These are phyloP conservation scores for Lanius collurio DNA, from an alignment of 2,113 vertebrate genomes.

Conservation along the genomic window DNA sequence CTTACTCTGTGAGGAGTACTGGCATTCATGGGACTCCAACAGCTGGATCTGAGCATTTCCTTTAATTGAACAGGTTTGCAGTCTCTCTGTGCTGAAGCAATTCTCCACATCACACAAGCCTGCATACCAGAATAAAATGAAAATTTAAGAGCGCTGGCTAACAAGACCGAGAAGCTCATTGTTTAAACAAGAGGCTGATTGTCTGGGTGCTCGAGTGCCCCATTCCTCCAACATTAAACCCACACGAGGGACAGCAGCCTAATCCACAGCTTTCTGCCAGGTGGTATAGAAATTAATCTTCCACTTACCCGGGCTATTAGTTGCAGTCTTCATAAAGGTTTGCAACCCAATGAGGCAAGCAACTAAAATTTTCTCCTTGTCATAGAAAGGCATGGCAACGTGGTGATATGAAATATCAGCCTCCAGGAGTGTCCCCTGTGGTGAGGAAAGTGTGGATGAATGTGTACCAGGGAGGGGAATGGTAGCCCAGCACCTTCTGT, in stretches of 20 bases:
- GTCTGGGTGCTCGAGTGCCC: slow-evolving; percentile 61
- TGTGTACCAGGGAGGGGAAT: rapidly evolving
- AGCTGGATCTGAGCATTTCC: slow-evolving; percentile 73
- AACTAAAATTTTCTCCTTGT: slow-evolving; percentile 58
- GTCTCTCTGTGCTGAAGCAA: slow-evolving; percentile 46
- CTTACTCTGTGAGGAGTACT: slow-evolving; percentile 42
- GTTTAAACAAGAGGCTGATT: slow-evolving; percentile 74
- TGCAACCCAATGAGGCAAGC: slow-evolving; percentile 57
- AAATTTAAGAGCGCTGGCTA: slow-evolving; percentile 69
- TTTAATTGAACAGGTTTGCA: slow-evolving; percentile 72
- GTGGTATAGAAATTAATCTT: slow-evolving; percentile 82
- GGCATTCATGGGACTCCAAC: slow-evolving; percentile 52
- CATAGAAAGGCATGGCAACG: background rate
- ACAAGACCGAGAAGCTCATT: slow-evolving; percentile 65
- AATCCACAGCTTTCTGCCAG: slow-evolving; percentile 76
- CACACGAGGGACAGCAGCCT: slow-evolving; percentile 54
- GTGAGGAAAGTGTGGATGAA: background rate
- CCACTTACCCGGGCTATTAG: slow-evolving; percentile 66
- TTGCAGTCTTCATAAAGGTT: slow-evolving; percentile 66
- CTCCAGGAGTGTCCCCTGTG: background rate
- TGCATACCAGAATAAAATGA: slow-evolving; percentile 60
- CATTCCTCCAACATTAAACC: slow-evolving; percentile 70
- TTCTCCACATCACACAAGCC: slow-evolving; percentile 66
- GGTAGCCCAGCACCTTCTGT: background rate
- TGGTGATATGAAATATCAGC: background rate